Percentiles rank a stretch among this genome's conserved stretches.
phyloP scores from a whole-genome alignment of 2,113 vertebrate genomes.

The Scomber scombrus region DNA sequence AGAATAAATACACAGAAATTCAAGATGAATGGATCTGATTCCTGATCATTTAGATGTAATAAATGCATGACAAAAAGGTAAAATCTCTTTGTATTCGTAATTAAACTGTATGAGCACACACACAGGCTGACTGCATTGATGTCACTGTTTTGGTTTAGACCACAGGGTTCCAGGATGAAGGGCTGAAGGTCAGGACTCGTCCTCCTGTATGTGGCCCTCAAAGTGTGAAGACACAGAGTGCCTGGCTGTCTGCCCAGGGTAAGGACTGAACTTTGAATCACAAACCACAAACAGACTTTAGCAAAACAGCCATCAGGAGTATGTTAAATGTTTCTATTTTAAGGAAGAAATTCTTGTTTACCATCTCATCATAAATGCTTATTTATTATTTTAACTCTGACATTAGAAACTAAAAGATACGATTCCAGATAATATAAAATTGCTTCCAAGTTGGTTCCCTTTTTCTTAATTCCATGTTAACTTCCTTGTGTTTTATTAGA shows the following conservation, averaged over 20 bases:
- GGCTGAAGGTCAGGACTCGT: constrained; percentile 75
- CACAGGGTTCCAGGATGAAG: constrained; percentile 69
- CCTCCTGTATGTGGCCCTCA: constrained; percentile 84
- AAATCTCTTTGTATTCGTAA: too few relatives aligned
- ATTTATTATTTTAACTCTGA: too few relatives aligned
- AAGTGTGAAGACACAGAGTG: constrained; percentile 66
- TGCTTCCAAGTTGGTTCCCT: neutral
- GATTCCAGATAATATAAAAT: neutral
- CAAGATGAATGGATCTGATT: too few relatives aligned
- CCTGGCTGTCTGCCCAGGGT: constrained; percentile 83
- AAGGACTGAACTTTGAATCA: constrained; percentile 25
- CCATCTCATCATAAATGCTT: too few relatives aligned
- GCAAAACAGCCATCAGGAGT: neutral
- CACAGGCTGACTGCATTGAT: neutral
- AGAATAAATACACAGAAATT: neutral
- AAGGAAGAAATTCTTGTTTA: neutral
- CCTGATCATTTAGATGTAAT: too few relatives aligned
- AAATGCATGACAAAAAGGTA: too few relatives aligned
- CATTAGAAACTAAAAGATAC: neutral
- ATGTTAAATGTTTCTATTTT: neutral
- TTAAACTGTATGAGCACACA: neutral
- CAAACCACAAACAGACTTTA: neutral
- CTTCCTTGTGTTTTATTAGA: constrained; percentile 65
- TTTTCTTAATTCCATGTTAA: neutral
- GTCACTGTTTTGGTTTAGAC: constrained; percentile 55